Conservation (phyloP, 2,113 vertebrate species). For the Poeciliopsis retropinna region DNA sequence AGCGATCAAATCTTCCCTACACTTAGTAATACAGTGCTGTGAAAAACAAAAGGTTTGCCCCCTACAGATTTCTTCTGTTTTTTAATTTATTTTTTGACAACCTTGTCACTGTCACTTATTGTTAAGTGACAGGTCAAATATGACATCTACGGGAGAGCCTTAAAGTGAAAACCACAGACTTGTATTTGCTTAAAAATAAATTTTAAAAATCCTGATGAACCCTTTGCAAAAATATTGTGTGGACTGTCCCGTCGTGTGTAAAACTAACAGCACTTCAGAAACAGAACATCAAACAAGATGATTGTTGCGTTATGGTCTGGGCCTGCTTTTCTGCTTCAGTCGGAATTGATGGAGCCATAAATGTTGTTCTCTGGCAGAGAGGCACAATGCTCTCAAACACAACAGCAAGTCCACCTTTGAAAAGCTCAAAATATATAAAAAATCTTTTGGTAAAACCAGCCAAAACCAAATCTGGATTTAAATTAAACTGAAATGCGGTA, state of each 20-base stretch:
- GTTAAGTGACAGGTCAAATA: neutral
- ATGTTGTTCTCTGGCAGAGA: neutral
- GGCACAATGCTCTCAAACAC: neutral
- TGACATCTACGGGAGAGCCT: neutral
- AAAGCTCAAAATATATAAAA: neutral
- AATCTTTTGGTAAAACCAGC: no score
- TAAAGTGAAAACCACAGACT: neutral
- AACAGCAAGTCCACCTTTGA: neutral
- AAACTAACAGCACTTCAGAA: neutral
- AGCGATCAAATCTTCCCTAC: neutral
- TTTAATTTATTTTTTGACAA: no score
- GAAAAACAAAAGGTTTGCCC: neutral
- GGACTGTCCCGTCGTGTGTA: neutral
- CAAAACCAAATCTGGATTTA: no score
- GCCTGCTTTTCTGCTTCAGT: neutral
- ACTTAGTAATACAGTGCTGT: neutral
- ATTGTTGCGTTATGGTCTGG: neutral
- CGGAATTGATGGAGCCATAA: neutral
- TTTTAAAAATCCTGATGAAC: neutral
- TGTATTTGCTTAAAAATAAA: neutral
- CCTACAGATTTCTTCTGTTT: neutral
- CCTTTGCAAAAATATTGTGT: neutral
- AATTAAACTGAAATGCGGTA: no score
- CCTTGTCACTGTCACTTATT: no score
- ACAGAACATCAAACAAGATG: neutral